Conservation (phyloP, 1,140 invertebrate genomes). For the Neelides sp. region DNA sequence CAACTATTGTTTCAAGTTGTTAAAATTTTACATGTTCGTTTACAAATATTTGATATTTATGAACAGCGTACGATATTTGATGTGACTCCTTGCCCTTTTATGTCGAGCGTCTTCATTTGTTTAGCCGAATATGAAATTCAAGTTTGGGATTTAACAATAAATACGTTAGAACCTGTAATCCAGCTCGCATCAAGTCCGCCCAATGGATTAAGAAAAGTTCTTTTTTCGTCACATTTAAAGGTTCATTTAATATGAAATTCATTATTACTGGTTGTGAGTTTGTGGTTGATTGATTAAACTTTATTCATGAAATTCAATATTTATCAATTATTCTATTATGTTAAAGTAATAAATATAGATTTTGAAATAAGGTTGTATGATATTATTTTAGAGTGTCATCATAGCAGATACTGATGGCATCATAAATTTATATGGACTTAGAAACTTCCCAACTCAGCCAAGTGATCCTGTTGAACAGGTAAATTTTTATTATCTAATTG, state of each 20-base stretch:
- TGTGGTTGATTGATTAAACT: no score
- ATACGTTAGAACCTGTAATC: constrained; percentile 28
- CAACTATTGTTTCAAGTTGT: neutral
- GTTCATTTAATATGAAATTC: constrained; percentile 10
- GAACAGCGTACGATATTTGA: constrained; percentile 43
- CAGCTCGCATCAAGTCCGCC: constrained; percentile 12
- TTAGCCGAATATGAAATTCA: constrained; percentile 35
- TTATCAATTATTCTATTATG: neutral
- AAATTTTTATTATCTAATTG: neutral
- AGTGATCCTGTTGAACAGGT: constrained; percentile 15
- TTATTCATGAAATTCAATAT: neutral
- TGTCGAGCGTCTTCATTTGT: constrained; percentile 44
- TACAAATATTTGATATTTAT: constrained; percentile 40
- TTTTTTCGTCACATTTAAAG: constrained; percentile 13
- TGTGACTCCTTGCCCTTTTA: constrained; percentile 43
- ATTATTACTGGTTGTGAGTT: no score
- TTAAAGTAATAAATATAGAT: neutral
- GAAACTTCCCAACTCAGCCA: constrained; percentile 22
- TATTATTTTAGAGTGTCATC: constrained; percentile 18
- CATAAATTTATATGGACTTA: constrained; percentile 17
- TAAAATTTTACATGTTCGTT: neutral
- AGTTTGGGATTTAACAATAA: constrained; percentile 29
- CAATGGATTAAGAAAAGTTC: constrained; percentile 13
- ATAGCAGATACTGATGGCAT: constrained; percentile 22
- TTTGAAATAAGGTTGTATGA: neutral